A percentile compares a stretch with the other conserved stretches of the same genome.
Conservation (phyloP, 2,113 vertebrate genomes). For the Hippocampus zosterae region DNA sequence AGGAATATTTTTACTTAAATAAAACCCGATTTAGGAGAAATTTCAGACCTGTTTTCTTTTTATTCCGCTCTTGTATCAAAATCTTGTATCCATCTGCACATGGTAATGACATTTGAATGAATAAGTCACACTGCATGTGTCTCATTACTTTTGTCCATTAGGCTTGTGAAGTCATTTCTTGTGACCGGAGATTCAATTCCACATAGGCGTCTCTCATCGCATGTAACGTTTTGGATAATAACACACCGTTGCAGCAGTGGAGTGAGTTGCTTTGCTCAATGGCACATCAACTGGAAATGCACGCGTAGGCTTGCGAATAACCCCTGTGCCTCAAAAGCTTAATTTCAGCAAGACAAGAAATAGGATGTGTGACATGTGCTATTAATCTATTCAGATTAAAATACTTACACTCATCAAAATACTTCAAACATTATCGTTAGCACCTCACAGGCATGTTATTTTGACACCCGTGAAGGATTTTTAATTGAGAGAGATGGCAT, state of each 20-base stretch:
- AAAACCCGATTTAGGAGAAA: conserved; percentile 37
- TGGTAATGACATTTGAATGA: too few species aligned
- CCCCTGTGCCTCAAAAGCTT: background rate
- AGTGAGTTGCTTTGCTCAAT: background rate
- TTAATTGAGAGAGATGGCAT: too few species aligned
- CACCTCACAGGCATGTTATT: too few species aligned
- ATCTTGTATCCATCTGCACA: too few species aligned
- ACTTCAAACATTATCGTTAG: too few species aligned
- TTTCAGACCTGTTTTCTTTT: background rate
- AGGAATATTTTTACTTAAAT: conserved; percentile 74
- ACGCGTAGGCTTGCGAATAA: too few species aligned
- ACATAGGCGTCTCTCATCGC: background rate
- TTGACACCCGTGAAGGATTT: too few species aligned
- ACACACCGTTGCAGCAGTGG: background rate
- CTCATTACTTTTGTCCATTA: background rate
- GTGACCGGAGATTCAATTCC: background rate
- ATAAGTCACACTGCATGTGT: background rate
- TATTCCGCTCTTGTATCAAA: background rate
- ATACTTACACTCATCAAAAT: background rate
- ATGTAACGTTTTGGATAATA: background rate
- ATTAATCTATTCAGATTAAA: background rate
- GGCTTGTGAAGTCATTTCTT: background rate
- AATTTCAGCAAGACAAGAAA: background rate
- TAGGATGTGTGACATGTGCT: background rate
- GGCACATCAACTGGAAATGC: background rate